phyloP scores from a whole-genome alignment of 2,797 vertebrate genomes.

The Poecilia velifera region DNA sequence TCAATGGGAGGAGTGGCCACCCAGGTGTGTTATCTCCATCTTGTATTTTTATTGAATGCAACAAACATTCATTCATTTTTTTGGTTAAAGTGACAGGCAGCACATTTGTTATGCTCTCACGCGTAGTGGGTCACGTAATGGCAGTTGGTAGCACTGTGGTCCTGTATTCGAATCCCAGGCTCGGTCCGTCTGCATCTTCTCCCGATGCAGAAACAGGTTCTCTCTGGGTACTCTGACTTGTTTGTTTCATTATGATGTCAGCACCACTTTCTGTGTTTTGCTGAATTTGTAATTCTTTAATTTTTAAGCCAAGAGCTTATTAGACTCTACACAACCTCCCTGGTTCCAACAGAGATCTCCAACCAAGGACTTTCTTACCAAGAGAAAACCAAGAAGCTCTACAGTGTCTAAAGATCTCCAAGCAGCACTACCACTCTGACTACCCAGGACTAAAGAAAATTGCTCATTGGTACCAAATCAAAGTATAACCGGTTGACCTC shows the following conservation, averaged over 20 bases:
- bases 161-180: background rate
- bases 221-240: background rate
- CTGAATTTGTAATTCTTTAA: background rate
- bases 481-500: background rate
- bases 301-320: background rate
- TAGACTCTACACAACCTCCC: background rate
- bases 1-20: slow-evolving; percentile 76
- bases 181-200: background rate
- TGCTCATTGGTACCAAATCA: background rate
- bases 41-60: background rate
- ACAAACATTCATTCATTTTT: background rate
- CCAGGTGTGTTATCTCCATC: slow-evolving; percentile 68
- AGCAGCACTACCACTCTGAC: background rate
- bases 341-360: background rate
- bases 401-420: background rate
- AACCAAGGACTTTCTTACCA: no score
- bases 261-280: background rate
- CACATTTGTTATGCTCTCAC: background rate
- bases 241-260: background rate
- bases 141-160: background rate
- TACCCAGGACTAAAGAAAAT: background rate
- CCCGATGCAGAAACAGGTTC: background rate
- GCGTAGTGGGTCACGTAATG: no score
- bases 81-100: background rate
- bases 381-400: no score